These are phyloP conservation scores for Elgaria multicarinata DNA, from an alignment of 2,113 vertebrate species.

Conservation along the genomic window DNA sequence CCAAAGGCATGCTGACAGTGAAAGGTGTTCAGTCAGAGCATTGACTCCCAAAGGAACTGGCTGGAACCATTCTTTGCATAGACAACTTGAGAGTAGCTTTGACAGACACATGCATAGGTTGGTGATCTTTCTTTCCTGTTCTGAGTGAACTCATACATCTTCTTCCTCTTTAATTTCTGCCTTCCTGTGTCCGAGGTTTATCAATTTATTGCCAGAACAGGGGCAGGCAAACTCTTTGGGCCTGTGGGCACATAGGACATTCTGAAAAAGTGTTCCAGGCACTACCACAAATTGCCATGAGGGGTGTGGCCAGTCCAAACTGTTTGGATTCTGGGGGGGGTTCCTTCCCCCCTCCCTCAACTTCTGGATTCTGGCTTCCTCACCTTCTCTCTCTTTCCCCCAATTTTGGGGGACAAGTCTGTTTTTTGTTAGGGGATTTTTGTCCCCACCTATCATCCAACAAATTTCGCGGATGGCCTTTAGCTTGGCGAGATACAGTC, in stretches of 20 bases:
- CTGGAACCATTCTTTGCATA: conserved; percentile 14
- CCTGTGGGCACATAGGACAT: too few species aligned
- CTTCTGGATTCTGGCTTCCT: too few species aligned
- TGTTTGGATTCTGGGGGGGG: too few species aligned
- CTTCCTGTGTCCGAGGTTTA: not conserved
- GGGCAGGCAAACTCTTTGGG: too few species aligned
- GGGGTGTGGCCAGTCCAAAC: too few species aligned
- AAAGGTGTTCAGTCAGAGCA: conserved; percentile 25
- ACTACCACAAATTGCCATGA: too few species aligned
- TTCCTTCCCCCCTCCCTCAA: too few species aligned
- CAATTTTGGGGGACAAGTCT: too few species aligned
- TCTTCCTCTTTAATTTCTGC: not conserved
- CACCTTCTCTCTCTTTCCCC: too few species aligned
- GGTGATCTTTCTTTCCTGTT: not conserved
- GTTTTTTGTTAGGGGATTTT: conserved; percentile 19
- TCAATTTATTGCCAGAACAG: conserved; percentile 22
- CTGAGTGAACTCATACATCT: not conserved
- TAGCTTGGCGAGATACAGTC: not conserved
- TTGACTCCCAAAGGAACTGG: not conserved
- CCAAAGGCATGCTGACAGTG: conserved; percentile 17
- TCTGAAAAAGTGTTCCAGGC: too few species aligned
- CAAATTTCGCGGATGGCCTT: not conserved
- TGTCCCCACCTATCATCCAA: not conserved
- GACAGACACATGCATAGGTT: conserved; percentile 24
- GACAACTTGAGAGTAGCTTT: conserved; percentile 21